A percentile compares a stretch with the other conserved stretches of the same genome.
Evolutionary conservation across 2,888 invertebrate species (phyloP).

Genomic region (Phymatocera aterrima): DNA sequence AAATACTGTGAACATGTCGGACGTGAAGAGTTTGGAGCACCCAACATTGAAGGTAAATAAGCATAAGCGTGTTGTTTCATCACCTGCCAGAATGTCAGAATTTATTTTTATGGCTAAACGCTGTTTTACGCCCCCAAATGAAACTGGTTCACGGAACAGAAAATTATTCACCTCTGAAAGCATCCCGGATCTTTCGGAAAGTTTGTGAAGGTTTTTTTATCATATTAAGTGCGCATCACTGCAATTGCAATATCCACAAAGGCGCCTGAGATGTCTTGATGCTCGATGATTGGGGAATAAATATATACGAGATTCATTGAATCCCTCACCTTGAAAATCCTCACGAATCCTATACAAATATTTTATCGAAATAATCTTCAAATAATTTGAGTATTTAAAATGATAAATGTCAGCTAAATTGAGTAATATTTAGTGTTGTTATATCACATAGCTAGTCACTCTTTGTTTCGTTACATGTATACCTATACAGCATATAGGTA

Average conservation of each 20-base stretch:
- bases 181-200: neutral
- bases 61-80: conserved; percentile 5
- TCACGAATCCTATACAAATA: neutral
- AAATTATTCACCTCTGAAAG: neutral
- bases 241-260: neutral
- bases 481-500: no score
- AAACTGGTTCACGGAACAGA: neutral
- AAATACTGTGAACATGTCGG: conserved; percentile 81
- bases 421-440: neutral
- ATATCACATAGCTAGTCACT: neutral
- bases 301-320: neutral
- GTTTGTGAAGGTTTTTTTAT: no score
- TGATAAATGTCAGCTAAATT: neutral
- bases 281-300: neutral
- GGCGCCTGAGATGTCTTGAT: neutral
- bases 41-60: conserved; percentile 91
- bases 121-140: neutral
- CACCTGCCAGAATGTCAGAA: conserved; percentile 37
- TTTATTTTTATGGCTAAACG: conserved; percentile 31
- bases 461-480: conserved; percentile 26
- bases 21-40: conserved; percentile 96
- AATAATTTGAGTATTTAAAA: neutral
- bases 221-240: neutral
- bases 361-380: neutral
- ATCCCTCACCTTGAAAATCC: neutral